Conservation (phyloP, 2,888 invertebrate genomes). For the Xestia xanthographa region DNA sequence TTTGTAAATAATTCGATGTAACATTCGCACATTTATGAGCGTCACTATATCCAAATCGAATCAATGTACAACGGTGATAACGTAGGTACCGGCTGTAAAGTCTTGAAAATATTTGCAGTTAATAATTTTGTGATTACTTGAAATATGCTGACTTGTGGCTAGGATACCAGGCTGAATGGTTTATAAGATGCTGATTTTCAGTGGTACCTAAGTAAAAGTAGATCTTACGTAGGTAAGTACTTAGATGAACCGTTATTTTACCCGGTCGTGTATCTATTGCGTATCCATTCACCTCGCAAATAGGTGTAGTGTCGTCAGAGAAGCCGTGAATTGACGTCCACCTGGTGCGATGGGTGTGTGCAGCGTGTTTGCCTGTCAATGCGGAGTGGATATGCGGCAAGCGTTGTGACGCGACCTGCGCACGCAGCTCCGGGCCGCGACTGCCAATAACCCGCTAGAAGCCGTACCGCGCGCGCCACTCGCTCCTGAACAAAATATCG, state of each 20-base stretch:
- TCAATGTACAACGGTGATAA: conserved; percentile 46
- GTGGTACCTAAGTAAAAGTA: neutral
- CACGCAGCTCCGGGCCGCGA: conserved; percentile 76
- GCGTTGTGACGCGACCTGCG: conserved; percentile 73
- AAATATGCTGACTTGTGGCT: neutral
- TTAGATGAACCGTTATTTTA: neutral
- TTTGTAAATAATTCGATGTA: conserved; percentile 31
- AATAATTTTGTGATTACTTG: neutral
- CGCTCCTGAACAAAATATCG: conserved; percentile 77
- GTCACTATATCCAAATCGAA: conserved; percentile 24
- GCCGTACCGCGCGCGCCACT: conserved; percentile 80
- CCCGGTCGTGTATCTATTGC: neutral
- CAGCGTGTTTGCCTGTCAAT: conserved; percentile 62
- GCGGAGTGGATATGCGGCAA: conserved; percentile 70
- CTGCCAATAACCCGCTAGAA: conserved; percentile 81
- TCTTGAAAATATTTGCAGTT: neutral
- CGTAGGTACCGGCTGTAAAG: neutral
- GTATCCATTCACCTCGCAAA: conserved; percentile 14
- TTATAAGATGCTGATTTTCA: no score
- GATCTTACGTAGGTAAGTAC: neutral
- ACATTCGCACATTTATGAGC: conserved; percentile 13
- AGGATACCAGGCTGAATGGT: no score
- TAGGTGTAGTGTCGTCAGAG: conserved; percentile 19
- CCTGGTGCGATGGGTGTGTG: conserved; percentile 60
- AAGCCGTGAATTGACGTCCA: conserved; percentile 32